phyloP scores from a whole-genome alignment of 2,797 vertebrate species.

The Sorex maritimensis region DNA sequence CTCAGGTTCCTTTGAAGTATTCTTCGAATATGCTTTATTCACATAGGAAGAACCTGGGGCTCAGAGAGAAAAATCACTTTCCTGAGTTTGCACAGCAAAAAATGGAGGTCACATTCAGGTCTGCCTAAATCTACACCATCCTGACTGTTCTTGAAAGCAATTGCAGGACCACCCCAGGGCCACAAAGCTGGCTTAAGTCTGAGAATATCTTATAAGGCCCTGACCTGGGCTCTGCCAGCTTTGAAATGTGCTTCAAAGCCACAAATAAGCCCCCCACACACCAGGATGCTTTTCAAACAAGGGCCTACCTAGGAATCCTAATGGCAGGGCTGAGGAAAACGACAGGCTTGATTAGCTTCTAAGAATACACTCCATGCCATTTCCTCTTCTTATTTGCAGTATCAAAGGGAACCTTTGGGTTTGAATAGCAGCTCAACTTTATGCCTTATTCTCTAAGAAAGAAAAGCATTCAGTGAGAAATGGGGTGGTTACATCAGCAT shows the following conservation, averaged over 20 bases:
- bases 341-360: slow-evolving; percentile 45
- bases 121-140: rapidly evolving
- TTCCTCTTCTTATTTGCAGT: slow-evolving; percentile 66
- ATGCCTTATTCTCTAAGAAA: slow-evolving; percentile 59
- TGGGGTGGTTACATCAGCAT: background rate
- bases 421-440: slow-evolving; percentile 59
- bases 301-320: background rate
- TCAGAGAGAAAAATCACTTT: background rate
- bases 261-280: background rate
- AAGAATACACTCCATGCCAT: background rate
- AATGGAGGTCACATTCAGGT: rapidly evolving
- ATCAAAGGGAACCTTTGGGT: slow-evolving; percentile 49
- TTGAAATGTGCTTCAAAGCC: slow-evolving; percentile 63
- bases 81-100: background rate
- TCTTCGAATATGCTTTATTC: background rate
- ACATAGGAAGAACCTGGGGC: background rate
- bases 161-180: background rate
- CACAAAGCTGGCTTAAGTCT: background rate
- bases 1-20: background rate
- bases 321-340: background rate
- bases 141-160: background rate
- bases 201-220: background rate
- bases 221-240: background rate
- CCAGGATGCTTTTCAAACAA: slow-evolving; percentile 25
- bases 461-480: slow-evolving; percentile 30